phyloP scores from a whole-genome alignment of 2,797 vertebrate genomes.

The Sebastes miniatus region DNA sequence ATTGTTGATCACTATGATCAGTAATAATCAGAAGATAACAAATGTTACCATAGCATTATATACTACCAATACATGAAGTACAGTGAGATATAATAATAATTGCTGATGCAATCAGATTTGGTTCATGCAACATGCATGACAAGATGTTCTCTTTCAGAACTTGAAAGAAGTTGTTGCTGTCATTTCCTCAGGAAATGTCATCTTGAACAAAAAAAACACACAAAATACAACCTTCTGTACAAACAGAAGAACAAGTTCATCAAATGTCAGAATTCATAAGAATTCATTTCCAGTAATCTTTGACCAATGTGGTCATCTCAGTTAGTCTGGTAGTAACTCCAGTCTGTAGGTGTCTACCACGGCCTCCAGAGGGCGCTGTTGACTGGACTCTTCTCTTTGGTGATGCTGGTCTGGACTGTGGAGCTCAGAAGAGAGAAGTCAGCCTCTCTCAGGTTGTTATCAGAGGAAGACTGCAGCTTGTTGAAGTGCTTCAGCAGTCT shows the following conservation, averaged over 20 bases:
- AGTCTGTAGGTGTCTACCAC: too few relatives aligned
- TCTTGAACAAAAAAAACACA: not conserved
- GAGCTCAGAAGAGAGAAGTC: conserved; percentile 45
- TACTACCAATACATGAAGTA: not conserved
- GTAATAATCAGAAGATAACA: not conserved
- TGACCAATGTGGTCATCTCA: conserved; percentile 32
- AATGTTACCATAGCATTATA: not conserved
- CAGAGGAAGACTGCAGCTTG: conserved; percentile 45
- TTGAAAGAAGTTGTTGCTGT: conserved; percentile 71
- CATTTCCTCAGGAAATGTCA: conserved; percentile 65
- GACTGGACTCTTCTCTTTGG: conserved; percentile 39
- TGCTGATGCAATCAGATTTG: not conserved
- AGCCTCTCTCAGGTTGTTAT: conserved; percentile 27
- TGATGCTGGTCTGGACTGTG: conserved; percentile 30
- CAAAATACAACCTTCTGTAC: not conserved
- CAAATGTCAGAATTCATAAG: not conserved
- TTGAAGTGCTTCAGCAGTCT: conserved; percentile 53
- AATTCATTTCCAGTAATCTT: not conserved
- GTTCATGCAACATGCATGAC: conserved; percentile 19
- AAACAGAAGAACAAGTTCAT: not conserved
- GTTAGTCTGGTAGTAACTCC: not conserved
- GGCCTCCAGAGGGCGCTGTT: not conserved
- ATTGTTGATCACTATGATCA: conserved; percentile 3
- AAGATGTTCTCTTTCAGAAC: conserved; percentile 43
- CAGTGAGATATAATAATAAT: not conserved